A percentile compares a stretch with the other conserved stretches of the same genome.
Evolutionary conservation across 2,888 invertebrate genomes (phyloP).

Genomic region (Hyppa rectilinea): DNA sequence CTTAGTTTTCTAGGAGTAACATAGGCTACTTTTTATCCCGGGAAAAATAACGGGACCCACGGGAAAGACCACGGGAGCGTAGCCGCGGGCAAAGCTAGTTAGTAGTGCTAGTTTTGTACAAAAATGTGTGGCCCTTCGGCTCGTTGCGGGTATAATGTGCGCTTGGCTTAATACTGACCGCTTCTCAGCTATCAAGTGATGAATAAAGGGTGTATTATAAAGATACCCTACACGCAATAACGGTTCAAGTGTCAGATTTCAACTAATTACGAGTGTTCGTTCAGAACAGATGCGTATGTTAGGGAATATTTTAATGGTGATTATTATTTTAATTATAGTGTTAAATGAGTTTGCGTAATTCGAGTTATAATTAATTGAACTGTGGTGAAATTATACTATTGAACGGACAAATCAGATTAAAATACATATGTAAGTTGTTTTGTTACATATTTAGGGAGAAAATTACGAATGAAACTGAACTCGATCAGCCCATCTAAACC

Average conservation of each 20-base stretch:
- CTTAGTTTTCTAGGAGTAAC: too few relatives aligned
- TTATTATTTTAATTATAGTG: conserved; percentile 46
- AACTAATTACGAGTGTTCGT: conserved; percentile 27
- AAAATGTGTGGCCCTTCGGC: neutral
- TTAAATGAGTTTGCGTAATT: conserved; percentile 21
- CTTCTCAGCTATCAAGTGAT: conserved; percentile 26
- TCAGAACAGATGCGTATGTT: conserved; percentile 33
- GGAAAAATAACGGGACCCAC: too few relatives aligned
- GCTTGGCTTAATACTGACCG: conserved; percentile 13
- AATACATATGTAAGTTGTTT: neutral
- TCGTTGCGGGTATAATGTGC: neutral
- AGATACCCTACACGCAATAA: conserved; percentile 30
- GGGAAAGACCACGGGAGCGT: too few relatives aligned
- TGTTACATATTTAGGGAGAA: neutral
- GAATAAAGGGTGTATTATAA: conserved; percentile 40
- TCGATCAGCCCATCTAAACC: neutral
- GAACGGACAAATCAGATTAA: neutral
- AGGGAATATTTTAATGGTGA: conserved; percentile 32
- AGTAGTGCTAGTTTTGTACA: too few relatives aligned
- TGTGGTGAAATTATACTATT: neutral
- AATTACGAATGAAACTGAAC: too few relatives aligned
- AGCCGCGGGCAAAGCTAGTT: too few relatives aligned
- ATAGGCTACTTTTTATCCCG: too few relatives aligned
- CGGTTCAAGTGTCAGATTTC: conserved; percentile 45
- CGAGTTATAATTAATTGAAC: conserved; percentile 23